Evolutionary conservation across 2,797 vertebrate genomes (phyloP).

Genomic region (Hyperoplus immaculatus): DNA sequence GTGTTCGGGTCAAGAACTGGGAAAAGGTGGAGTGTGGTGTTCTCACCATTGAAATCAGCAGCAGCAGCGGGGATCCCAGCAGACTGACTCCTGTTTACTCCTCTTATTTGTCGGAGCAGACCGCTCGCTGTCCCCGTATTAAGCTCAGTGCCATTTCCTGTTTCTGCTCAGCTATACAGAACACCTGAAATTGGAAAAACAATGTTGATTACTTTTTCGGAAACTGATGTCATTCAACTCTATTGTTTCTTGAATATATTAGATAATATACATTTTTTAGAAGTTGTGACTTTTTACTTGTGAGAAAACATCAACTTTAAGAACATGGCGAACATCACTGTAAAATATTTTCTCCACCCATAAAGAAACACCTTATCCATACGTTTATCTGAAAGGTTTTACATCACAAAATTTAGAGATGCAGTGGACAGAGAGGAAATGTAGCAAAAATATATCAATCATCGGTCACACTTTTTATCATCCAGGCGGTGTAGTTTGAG

Average conservation of each 20-base stretch:
- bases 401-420: neutral
- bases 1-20: constrained; percentile 58
- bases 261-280: neutral
- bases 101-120: constrained; percentile 31
- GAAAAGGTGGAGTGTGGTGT: constrained; percentile 52
- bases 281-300: neutral
- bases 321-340: neutral
- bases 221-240: neutral
- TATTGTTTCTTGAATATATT: neutral
- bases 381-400: neutral
- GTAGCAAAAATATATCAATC: neutral
- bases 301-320: neutral
- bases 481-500: neutral
- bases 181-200: constrained; percentile 7
- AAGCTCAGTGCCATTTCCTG: constrained; percentile 33
- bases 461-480: neutral
- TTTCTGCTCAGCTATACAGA: constrained; percentile 8
- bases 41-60: constrained; percentile 64
- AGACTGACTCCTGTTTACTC: constrained; percentile 35
- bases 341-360: neutral
- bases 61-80: constrained; percentile 47
- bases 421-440: neutral
- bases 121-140: constrained; percentile 13
- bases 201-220: neutral
- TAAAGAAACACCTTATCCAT: neutral